Percentiles rank a stretch among this genome's conserved stretches.
These are phyloP conservation scores for Paradoxurus hermaphroditus DNA, from an alignment of 2,113 vertebrate species.

Conservation along the genomic window DNA sequence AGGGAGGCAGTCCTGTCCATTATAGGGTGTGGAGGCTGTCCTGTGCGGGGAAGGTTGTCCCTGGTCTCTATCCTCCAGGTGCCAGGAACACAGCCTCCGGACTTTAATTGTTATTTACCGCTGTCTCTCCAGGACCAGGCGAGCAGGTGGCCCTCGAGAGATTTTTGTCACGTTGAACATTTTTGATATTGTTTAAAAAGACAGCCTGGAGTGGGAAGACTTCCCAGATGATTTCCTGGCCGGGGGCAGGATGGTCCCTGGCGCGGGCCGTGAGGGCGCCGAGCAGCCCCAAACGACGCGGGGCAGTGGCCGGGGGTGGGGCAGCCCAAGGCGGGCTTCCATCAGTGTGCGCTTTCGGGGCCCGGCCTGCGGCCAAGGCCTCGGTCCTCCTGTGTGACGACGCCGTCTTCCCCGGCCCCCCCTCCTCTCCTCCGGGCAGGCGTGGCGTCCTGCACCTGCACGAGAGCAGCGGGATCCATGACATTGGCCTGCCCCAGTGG, in stretches of 20 bases:
- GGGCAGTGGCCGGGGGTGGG: no score
- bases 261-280: neutral
- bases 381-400: neutral
- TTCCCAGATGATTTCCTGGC: neutral
- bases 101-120: neutral
- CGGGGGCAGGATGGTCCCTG: neutral
- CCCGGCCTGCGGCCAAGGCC: accelerated
- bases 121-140: neutral
- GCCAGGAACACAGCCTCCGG: no score
- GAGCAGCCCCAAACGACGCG: accelerated
- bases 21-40: neutral
- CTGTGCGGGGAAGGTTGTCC: neutral
- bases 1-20: neutral
- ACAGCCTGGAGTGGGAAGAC: neutral
- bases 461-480: constrained; percentile 92
- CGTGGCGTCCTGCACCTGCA: constrained; percentile 94
- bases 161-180: neutral
- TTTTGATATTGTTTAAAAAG: neutral
- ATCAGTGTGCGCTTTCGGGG: accelerated
- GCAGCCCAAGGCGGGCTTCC: neutral
- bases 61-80: neutral
- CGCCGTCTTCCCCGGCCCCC: neutral
- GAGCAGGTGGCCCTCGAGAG: neutral
- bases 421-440: constrained; percentile 77
- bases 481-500: constrained; percentile 94